Base-by-base conservation (phyloP, 2,113 vertebrate species). In the Neogale vison region DNA sequence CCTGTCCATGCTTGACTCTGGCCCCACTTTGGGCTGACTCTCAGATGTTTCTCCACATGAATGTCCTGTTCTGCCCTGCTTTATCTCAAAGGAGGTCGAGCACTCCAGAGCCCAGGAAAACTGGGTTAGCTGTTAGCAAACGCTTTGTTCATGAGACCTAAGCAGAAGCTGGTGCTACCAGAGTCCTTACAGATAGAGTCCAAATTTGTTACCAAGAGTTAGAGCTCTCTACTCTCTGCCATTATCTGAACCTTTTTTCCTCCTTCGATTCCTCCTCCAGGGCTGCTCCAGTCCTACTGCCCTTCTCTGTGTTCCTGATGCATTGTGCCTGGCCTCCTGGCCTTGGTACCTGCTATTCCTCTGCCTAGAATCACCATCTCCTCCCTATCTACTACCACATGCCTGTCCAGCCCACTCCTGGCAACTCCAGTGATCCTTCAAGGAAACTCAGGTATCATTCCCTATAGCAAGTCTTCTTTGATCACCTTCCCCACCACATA, bases 51-150 rank as follows among this genome's bases (percentile, higher is more conserved):
- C 52, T 34, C 59, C 31, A 8, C 12, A 8, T 4, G 24, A 61
- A 34, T 4, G 24, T 20, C 63, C 36, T 5, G 1, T 8, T 23
- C 59, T 71, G 9, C n/a, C 72, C 72, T 77, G 76, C 55, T 92
- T 26, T 83, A 18, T 50, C 87, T 72, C 76, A 39, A 69, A 59
- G 34, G 76, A 91, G 52, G 11, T 20, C 36, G 20, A 29, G 36
- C 67, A 42, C 34, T 45, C 76, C 86, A 79, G 61, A 85, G 20
- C 47, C 52, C 94, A 83, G 57, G 26, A 45, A 79, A 83, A 17
- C 52, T 55, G 7, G 13, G n/a, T 20, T 80, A 61, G n/a, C 39
- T 42, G 7, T 36, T 3, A 45, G 23, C 57, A 69, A 61, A 47
- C 34, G 4, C 13, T 67, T 69, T 71, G 26, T 52, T 55, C 13